phyloP scores from a whole-genome alignment of 2,888 invertebrate species.

The Sphecodes monilicornis region DNA sequence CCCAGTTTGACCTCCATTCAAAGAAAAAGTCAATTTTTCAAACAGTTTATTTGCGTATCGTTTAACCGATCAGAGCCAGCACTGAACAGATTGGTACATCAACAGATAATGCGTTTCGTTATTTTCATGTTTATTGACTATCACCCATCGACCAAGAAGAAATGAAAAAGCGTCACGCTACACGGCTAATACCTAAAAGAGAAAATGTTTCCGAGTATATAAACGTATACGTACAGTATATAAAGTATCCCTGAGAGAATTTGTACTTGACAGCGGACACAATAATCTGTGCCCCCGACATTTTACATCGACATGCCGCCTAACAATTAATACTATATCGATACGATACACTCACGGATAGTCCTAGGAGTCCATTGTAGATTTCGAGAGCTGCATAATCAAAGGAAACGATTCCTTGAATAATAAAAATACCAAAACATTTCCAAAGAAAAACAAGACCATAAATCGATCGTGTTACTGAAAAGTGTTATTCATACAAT shows the following conservation, averaged over 20 bases:
- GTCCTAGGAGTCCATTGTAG: conserved; percentile 12
- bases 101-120: conserved; percentile 55
- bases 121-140: conserved; percentile 60
- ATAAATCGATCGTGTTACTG: neutral
- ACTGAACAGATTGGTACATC: conserved; percentile 46
- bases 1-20: neutral
- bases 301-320: conserved; percentile 25
- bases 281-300: conserved; percentile 19
- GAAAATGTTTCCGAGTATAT: conserved; percentile 12
- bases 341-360: conserved; percentile 32
- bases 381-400: neutral
- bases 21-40: conserved; percentile 1
- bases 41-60: conserved; percentile 29
- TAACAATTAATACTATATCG: conserved; percentile 48
- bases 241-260: conserved; percentile 67
- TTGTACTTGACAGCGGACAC: conserved; percentile 58
- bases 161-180: conserved; percentile 14
- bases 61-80: conserved; percentile 21
- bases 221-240: conserved; percentile 29
- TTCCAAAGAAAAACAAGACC: neutral
- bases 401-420: neutral
- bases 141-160: conserved; percentile 39
- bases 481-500: neutral
- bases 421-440: neutral
- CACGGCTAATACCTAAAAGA: conserved; percentile 23